Conservation (phyloP, 2,888 invertebrate species). For the Axea sp. region DNA sequence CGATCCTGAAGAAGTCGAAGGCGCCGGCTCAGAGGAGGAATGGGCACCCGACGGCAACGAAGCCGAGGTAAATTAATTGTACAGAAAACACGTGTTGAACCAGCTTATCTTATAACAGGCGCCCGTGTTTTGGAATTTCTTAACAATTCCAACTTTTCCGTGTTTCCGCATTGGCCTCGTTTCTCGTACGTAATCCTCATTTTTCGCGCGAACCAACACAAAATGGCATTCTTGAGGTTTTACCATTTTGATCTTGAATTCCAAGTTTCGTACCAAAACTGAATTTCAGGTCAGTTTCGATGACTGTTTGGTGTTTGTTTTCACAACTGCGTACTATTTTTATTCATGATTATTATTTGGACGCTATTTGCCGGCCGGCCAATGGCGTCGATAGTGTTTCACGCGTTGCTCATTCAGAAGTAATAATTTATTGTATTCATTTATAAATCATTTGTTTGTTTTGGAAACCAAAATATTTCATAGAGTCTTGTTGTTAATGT, state of each 20-base stretch:
- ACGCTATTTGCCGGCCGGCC: conserved; percentile 72
- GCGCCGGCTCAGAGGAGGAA: conserved; percentile 78
- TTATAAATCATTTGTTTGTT: no score
- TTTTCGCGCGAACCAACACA: conserved; percentile 1
- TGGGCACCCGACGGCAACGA: conserved; percentile 76
- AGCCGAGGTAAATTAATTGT: conserved; percentile 70
- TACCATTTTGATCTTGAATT: neutral
- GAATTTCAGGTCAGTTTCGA: no score
- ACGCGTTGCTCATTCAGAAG: conserved; percentile 2
- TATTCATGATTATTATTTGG: neutral
- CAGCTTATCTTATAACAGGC: no score
- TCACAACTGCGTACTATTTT: no score
- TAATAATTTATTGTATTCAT: no score
- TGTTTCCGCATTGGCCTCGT: no score
- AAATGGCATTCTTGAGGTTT: neutral
- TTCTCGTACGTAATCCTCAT: neutral
- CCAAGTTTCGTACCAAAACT: neutral
- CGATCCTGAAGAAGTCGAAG: conserved; percentile 78
- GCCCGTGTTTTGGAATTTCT: no score
- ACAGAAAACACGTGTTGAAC: no score
- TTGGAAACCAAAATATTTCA: no score
- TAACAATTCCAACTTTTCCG: no score
- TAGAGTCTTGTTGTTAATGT: no score
- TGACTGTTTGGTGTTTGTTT: no score
- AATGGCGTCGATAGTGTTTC: conserved; percentile 67